Conservation (phyloP, 2,797 vertebrate species). For the Coregonus suidteri region DNA sequence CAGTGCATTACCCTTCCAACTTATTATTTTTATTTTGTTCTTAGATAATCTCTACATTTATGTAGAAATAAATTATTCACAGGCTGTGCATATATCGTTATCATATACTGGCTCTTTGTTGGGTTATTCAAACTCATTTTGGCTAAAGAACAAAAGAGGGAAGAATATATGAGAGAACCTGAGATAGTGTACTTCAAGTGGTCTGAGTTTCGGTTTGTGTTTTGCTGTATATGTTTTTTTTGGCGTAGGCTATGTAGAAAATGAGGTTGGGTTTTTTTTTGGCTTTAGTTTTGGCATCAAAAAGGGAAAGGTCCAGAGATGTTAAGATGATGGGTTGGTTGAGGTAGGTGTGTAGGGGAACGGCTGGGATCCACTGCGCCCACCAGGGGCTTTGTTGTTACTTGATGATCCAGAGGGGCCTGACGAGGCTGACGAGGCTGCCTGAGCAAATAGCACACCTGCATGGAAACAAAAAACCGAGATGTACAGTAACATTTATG, state of each 20-base stretch:
- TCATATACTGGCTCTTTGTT: slow-evolving; percentile 78
- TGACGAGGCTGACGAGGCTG: slow-evolving; percentile 77
- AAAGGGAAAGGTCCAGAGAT: slow-evolving; percentile 4
- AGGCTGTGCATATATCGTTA: slow-evolving; percentile 74
- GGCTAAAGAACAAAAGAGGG: slow-evolving; percentile 74
- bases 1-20: slow-evolving; percentile 73
- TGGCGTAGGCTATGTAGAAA: slow-evolving; percentile 82
- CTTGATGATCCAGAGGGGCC: slow-evolving; percentile 67
- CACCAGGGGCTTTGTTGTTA: slow-evolving; percentile 72
- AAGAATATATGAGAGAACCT: slow-evolving; percentile 71
- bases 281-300: slow-evolving; percentile 73
- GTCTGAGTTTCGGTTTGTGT: slow-evolving; percentile 66
- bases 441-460: slow-evolving; percentile 96
- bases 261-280: slow-evolving; percentile 71
- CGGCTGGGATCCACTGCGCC: slow-evolving; percentile 60
- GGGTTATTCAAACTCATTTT: slow-evolving; percentile 64
- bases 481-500: not conserved
- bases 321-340: too few species aligned
- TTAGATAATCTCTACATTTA: slow-evolving; percentile 73
- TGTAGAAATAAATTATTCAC: slow-evolving; percentile 84
- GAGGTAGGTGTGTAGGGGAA: slow-evolving; percentile 84
- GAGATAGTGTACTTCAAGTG: slow-evolving; percentile 79
- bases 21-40: slow-evolving; percentile 73
- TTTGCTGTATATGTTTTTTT: slow-evolving; percentile 66
- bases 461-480: slow-evolving; percentile 23